phyloP scores from a whole-genome alignment of 2,113 vertebrate species.

The Mesembrinibis cayennensis region DNA sequence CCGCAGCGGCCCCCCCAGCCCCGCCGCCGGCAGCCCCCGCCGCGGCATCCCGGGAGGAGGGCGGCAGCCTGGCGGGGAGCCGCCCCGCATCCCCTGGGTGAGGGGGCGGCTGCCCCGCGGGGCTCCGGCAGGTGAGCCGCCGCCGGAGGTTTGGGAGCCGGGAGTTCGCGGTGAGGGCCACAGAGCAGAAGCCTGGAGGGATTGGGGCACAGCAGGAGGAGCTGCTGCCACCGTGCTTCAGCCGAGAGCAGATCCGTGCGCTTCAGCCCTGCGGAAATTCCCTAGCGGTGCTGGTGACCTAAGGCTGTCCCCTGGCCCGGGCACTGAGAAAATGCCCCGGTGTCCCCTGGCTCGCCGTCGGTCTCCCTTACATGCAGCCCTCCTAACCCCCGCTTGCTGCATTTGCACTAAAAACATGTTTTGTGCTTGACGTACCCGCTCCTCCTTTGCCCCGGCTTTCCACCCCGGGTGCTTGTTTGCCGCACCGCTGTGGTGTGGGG shows the following conservation, averaged over 20 bases:
- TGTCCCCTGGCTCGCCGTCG: accelerated
- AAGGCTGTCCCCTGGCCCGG: background rate
- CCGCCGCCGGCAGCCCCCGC: background rate
- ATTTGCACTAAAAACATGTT: background rate
- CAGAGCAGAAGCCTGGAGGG: background rate
- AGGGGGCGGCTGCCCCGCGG: background rate
- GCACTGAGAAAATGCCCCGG: too few relatives aligned
- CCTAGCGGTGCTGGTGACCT: background rate
- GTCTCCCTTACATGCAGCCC: background rate
- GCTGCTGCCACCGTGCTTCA: background rate
- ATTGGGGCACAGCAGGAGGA: background rate
- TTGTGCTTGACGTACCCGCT: background rate
- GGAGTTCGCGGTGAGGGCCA: background rate
- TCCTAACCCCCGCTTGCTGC: background rate
- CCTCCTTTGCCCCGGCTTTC: background rate
- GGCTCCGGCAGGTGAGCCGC: background rate
- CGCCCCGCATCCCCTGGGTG: background rate
- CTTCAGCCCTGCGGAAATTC: background rate
- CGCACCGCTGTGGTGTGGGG: background rate
- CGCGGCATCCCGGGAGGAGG: background rate
- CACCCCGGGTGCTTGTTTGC: background rate
- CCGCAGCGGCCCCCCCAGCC: background rate
- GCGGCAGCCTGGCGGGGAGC: background rate
- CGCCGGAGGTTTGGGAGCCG: background rate
- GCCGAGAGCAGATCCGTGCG: accelerated